Evolutionary conservation across 2,888 invertebrate species (phyloP).

Genomic region (Orthosia incerta): DNA sequence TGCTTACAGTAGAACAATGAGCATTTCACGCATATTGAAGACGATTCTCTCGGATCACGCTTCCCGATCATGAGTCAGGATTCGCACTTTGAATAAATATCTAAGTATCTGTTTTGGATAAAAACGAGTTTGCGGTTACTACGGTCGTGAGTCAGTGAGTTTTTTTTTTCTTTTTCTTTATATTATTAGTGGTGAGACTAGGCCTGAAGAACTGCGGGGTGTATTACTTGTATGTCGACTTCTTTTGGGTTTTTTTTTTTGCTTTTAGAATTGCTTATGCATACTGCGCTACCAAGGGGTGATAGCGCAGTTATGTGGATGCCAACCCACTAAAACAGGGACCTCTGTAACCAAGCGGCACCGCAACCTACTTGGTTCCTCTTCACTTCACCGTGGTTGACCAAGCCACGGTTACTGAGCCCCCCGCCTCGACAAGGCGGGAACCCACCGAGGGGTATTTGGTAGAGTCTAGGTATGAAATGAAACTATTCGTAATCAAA

Average conservation of each 20-base stretch:
- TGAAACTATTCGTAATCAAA: too few relatives aligned
- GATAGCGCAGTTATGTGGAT: too few relatives aligned
- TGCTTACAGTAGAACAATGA: conserved; percentile 61
- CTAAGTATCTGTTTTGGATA: conserved; percentile 67
- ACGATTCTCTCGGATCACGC: conserved; percentile 72
- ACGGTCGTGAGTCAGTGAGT: conserved; percentile 78
- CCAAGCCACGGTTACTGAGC: too few relatives aligned
- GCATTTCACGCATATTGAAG: conserved; percentile 57
- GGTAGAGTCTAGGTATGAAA: too few relatives aligned
- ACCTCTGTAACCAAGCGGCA: too few relatives aligned
- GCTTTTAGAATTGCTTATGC: too few relatives aligned
- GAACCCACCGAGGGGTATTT: too few relatives aligned
- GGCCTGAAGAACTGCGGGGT: conserved; percentile 39
- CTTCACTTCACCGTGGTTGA: too few relatives aligned
- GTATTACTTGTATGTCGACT: neutral
- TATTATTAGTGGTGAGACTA: conserved; percentile 31
- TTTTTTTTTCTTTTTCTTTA: conserved; percentile 49
- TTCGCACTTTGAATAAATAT: conserved; percentile 71
- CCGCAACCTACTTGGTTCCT: too few relatives aligned
- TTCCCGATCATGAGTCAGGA: conserved; percentile 63
- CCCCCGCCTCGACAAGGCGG: too few relatives aligned
- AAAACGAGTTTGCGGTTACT: conserved; percentile 82
- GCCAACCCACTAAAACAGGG: too few relatives aligned
- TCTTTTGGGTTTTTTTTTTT: neutral
- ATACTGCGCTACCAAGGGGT: too few relatives aligned